Evolutionary conservation across 2,113 vertebrate genomes (phyloP).

Genomic region (Spea bombifrons): DNA sequence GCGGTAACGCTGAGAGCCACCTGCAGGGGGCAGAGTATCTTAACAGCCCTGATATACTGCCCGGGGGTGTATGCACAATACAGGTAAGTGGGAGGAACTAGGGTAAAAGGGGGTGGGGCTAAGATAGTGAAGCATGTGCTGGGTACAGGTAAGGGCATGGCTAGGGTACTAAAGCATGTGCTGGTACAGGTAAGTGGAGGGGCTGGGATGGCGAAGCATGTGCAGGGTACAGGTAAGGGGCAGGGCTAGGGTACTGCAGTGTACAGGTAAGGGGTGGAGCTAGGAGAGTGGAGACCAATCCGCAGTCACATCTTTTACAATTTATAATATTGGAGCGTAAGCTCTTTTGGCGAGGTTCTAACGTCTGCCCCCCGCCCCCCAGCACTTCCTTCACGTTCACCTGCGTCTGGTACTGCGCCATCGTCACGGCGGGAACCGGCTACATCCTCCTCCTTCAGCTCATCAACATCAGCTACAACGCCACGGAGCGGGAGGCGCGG

Average conservation of each 20-base stretch:
- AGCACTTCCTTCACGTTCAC: conserved; percentile 91
- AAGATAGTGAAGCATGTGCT: not conserved
- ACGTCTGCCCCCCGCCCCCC: conserved; percentile 45
- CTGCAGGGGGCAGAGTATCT: conserved; percentile 72
- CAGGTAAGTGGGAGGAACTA: conserved; percentile 70
- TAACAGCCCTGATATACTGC: conserved; percentile 87
- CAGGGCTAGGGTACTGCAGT: no score
- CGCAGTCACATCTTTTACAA: no score
- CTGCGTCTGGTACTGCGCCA: conserved; percentile 91
- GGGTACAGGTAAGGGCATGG: no score
- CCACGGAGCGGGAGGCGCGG: conserved; percentile 89
- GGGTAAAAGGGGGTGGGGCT: not conserved
- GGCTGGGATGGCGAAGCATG: no score
- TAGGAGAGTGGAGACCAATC: no score
- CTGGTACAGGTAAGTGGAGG: no score
- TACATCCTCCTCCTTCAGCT: conserved; percentile 88
- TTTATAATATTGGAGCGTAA: not conserved
- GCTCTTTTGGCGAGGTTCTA: not conserved
- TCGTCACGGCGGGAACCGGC: conserved; percentile 83
- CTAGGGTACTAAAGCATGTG: no score
- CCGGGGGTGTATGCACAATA: conserved; percentile 85
- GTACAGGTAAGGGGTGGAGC: no score
- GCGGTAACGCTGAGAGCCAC: conserved; percentile 79
- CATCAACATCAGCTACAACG: conserved; percentile 90
- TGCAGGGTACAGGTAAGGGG: no score